Percentiles rank a stretch among this genome's conserved stretches.
Conservation (phyloP, 92 coral and sea anemone species). For the Zoanthus solanderi region DNA sequence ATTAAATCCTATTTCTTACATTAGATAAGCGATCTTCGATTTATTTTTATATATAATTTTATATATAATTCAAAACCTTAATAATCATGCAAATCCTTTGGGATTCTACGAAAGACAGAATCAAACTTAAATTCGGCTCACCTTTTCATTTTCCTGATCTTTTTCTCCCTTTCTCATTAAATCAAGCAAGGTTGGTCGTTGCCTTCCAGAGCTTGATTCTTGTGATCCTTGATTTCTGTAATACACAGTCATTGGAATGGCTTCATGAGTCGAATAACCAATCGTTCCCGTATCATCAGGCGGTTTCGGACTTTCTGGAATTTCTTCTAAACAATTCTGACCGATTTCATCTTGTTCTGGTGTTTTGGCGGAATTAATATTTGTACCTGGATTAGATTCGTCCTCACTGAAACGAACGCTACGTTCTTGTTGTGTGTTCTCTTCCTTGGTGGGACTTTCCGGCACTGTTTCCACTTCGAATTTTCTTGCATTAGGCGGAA, state of each 20-base stretch:
- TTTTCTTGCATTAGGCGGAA: constrained; percentile 18
- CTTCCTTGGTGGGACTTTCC: not conserved
- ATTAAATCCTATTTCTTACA: no score
- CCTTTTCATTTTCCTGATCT: constrained; percentile 38
- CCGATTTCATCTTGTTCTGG: not conserved
- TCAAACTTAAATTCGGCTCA: not conserved
- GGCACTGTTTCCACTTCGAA: constrained; percentile 33
- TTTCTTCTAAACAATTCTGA: not conserved
- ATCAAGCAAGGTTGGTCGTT: constrained; percentile 89
- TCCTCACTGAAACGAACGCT: constrained; percentile 17
- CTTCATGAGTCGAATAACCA: constrained; percentile 91
- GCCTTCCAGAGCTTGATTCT: constrained; percentile 62
- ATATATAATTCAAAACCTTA: no score
- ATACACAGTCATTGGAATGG: constrained; percentile 96
- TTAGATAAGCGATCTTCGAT: no score
- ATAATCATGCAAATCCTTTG: no score
- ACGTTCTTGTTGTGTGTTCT: constrained; percentile 17
- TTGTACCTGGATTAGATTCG: not conserved
- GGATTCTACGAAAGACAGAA: not conserved
- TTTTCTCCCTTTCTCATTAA: constrained; percentile 85
- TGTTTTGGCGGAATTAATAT: not conserved
- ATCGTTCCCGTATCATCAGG: constrained; percentile 73
- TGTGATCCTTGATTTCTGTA: constrained; percentile 85
- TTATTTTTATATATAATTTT: no score
- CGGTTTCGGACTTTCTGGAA: constrained; percentile 60